Evolutionary conservation across 2,113 vertebrate species (phyloP), one percentile per base, ranked within the genome.

Genomic region (Larimichthys crocea): DNA sequence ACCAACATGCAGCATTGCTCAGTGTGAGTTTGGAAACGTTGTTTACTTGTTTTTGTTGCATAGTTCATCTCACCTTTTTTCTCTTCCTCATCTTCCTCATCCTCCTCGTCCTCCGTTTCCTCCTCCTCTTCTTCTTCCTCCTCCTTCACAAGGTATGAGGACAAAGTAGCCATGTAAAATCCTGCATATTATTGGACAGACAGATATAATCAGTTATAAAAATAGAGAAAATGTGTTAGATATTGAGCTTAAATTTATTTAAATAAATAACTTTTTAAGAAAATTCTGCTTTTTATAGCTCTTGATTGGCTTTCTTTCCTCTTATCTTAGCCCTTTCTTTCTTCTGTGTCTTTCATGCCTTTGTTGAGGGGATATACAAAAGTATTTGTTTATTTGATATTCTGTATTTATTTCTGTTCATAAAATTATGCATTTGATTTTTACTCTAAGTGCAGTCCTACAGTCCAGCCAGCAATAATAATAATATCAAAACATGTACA

Each of bases 131-230:
- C 49, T 0, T 81, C 81, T 1, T 78, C 59, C 3, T 72, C 56
- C 26, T 82, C 68, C 50, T 80, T 74, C 69, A 74, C 44, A 72
- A 40, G 10, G 3, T 15, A 4, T 59, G 35, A 49, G 4, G 76
- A 48, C 55, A 69, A 63, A 65, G 71, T 56, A 49, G 86, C 87
- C 91, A 92, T 92, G 1, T 46, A 11, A 67, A 85, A 64, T 52
- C 26, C 50, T 66, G 14, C 80, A 2, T 22, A 22, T 26, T 59
- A 24, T 50, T 72, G 49, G 61, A 65, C 17, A 80, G 15, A 75
- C 20, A 53, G 24, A 53, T 19, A n/a, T 31, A 2, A 17, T 44
- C 5, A 65, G 5, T 65, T 48, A 9, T 24, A 20, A 60, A 59
- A 42, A 16, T 22, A 35, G 12, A 48, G 55, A 19, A 48, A 42